Base-by-base conservation (phyloP, 2,888 invertebrate genomes). In the Holacanthella duospinosa region DNA sequence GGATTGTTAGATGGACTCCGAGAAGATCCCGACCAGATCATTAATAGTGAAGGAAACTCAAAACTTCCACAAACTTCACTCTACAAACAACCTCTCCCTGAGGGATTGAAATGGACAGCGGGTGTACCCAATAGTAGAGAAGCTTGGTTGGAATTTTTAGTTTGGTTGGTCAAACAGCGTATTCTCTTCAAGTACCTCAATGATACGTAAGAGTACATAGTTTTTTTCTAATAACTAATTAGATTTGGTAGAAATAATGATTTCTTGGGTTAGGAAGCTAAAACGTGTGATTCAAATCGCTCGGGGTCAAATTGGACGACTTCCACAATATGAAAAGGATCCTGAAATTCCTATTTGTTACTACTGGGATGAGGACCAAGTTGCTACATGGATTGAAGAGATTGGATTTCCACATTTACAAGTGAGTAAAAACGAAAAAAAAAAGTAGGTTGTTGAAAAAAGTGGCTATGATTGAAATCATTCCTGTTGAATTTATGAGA, bases 141-240 rank as follows among this genome's bases (percentile, higher is more conserved):
- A 1, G 66, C 64, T 2, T 71, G 71, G 71, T 27, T 68, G 3
- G 66, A 68, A 25, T 69, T 65, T 61, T 43, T 71, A 21, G 62
- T 66, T 12, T 44, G 57, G 24, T 43, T 71, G 21, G 61, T 63
- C 2, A 67, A 64, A 16, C 48, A 48, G 21, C 48, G 48, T n/a
- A 4, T 48, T 9, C 16, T 48, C 19, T 48, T 48, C 48, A 48
- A 48, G n/a, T 48, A 48, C 21, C 48, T 48, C 19, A 48, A 9
- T n/a, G 48, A 48, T 48, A 21, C 6, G 48, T 48, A 21, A n/a
- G 48, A 16, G 9, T 36, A 16, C 16, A 6, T 36, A 36, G 16
- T 12, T 36, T 12, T 36, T 36, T 16, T 36, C 9, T 36, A 12
- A 12, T 36, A 36, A 12, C 36, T 6, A 36, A 36, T 36, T 36